phyloP scores from a whole-genome alignment of 1,140 invertebrate genomes.

The Platyscapa corneri region DNA sequence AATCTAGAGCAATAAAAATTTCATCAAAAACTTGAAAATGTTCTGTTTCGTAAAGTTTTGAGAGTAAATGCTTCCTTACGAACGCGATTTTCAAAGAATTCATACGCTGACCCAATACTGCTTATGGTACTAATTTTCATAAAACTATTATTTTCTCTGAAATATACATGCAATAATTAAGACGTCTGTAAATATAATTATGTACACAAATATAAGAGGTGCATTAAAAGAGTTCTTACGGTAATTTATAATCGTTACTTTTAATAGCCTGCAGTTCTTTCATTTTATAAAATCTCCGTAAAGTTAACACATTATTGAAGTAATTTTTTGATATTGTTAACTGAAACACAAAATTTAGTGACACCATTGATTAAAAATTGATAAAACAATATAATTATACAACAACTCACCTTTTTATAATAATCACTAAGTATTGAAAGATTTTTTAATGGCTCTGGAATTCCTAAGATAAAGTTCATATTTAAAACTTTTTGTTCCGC shows the following conservation, averaged over 20 bases:
- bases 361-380: too few relatives aligned
- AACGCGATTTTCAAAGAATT: constrained; percentile 44
- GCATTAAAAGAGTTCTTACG: neutral
- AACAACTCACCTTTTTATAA: constrained; percentile 20
- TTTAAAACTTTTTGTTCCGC: neutral
- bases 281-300: constrained; percentile 18
- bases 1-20: neutral
- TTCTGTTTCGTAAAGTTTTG: too few relatives aligned
- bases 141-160: constrained; percentile 10
- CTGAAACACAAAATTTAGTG: constrained; percentile 1
- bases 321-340: constrained; percentile 22
- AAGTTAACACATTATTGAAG: constrained; percentile 16
- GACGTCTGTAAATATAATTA: neutral
- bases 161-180: neutral
- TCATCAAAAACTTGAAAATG: neutral
- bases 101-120: constrained; percentile 36
- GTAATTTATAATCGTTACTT: neutral
- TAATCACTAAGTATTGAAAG: constrained; percentile 4
- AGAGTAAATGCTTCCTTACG: constrained; percentile 16
- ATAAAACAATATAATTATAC: too few relatives aligned
- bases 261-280: constrained; percentile 22
- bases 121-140: constrained; percentile 34
- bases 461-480: constrained; percentile 29
- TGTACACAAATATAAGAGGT: neutral
- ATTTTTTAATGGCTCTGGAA: constrained; percentile 22